Base-by-base conservation (phyloP, 2,888 invertebrate species). In the Amphipyra tragopoginis region DNA sequence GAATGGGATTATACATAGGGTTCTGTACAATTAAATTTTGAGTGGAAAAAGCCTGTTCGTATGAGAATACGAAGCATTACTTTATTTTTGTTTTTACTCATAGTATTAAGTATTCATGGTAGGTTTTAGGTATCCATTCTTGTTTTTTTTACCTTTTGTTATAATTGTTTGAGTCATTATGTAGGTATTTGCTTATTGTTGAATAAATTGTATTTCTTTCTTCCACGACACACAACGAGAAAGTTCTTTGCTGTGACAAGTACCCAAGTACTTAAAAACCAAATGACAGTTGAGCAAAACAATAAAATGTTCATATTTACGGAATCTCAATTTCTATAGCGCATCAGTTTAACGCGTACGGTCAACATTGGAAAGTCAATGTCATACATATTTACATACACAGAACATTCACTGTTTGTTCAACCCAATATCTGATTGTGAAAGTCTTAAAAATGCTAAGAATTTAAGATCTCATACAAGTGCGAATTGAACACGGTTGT, bases 291-390 rank as follows among this genome's bases (percentile, higher is more conserved):
- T 13, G 5, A 39, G 13, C n/a, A 13, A 9, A 11, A 29, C 6
- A 8, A 36, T 38, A 10, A 8, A 36, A 9, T 26, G 26, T 11
- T 36, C 9, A 45, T 39, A 10, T 61, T 49, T 44, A 60, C 39
- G n/a, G 36, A 51, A 56, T 50, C 0, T 45, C 5, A 71, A 52
- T 56, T 76, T 52, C 48, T 38, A 51, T 72, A 56, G 40, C 57
- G 52, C 57, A 55, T 57, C 43, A 29, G 8, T 40, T 53, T 13
- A 56, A 38, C 38, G 49, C 21, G 33, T 63, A 67, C 50, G 11
- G 39, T 52, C 53, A 57, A 54, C 52, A 58, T 65, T 66, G 44
- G 70, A 77, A 80, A 80, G 75, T 74, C 77, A 77, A 77, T 80
- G 77, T 59, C 80, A 74, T 52, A 54, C 55, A 62, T 47, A 56